phyloP scores from a whole-genome alignment of 2,113 vertebrate genomes.

The Ceuthmochares aereus region DNA sequence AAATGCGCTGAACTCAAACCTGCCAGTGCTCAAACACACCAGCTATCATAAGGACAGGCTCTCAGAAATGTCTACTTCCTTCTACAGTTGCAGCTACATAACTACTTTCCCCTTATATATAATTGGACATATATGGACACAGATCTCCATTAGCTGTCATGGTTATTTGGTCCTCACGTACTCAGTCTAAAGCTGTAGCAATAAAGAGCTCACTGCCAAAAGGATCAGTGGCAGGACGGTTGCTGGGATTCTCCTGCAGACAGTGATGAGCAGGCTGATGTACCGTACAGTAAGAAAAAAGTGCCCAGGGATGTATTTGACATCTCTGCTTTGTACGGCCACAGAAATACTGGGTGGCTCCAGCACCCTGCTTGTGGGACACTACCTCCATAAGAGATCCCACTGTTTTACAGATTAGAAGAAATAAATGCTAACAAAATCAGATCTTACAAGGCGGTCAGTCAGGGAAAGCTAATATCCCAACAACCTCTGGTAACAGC shows the following conservation, averaged over 20 bases:
- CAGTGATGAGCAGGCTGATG: rapidly evolving
- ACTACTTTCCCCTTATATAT: background rate
- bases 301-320: background rate
- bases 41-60: background rate
- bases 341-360: background rate
- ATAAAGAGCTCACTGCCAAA: background rate
- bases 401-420: background rate
- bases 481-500: rapidly evolving
- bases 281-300: background rate
- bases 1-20: background rate
- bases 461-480: background rate
- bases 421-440: too few relatives aligned
- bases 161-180: background rate
- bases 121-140: background rate
- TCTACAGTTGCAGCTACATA: background rate
- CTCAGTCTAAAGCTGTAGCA: background rate
- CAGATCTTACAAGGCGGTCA: background rate
- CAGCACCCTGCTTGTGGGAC: background rate
- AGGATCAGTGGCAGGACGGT: background rate
- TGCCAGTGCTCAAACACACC: background rate
- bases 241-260: background rate
- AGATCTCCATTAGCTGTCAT: background rate
- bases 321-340: background rate
- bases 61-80: background rate
- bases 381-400: background rate